These are phyloP conservation scores for Hydropsyche tenuis DNA, from an alignment of 1,140 invertebrate genomes.

Conservation along the genomic window DNA sequence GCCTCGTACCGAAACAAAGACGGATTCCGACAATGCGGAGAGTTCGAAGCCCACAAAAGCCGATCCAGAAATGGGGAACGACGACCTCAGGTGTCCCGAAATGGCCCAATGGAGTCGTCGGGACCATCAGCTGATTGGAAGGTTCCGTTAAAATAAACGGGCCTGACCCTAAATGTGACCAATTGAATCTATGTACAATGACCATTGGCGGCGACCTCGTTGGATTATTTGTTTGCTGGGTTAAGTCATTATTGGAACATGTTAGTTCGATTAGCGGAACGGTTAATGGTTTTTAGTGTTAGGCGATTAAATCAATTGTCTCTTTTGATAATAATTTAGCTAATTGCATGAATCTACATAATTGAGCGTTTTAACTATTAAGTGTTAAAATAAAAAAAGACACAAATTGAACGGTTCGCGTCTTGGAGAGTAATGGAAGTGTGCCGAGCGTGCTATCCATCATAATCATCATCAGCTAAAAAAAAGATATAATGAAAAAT, in stretches of 20 bases:
- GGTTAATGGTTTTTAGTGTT: too few relatives aligned
- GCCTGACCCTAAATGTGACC: background rate
- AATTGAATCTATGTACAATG: background rate
- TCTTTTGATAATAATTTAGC: too few relatives aligned
- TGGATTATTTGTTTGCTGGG: background rate
- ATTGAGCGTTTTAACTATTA: too few relatives aligned
- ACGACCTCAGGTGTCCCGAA: background rate
- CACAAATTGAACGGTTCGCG: background rate
- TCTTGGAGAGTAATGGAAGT: constrained; percentile 4
- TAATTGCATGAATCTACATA: too few relatives aligned
- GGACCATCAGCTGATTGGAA: background rate
- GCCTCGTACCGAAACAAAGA: background rate
- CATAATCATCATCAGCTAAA: constrained; percentile 20
- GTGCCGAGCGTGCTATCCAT: constrained; percentile 19
- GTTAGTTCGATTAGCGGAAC: too few relatives aligned
- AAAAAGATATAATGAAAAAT: background rate
- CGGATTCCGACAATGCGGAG: background rate
- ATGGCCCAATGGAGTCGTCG: too few relatives aligned
- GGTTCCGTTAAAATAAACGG: background rate
- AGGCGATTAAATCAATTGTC: too few relatives aligned
- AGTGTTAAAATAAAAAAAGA: background rate
- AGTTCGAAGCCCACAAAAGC: background rate
- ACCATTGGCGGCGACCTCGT: background rate
- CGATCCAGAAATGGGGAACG: background rate
- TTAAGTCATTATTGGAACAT: too few relatives aligned